Percentiles rank a stretch among this genome's conserved stretches.
phyloP scores from a whole-genome alignment of 2,797 vertebrate genomes.

The Pteropus rufus region DNA sequence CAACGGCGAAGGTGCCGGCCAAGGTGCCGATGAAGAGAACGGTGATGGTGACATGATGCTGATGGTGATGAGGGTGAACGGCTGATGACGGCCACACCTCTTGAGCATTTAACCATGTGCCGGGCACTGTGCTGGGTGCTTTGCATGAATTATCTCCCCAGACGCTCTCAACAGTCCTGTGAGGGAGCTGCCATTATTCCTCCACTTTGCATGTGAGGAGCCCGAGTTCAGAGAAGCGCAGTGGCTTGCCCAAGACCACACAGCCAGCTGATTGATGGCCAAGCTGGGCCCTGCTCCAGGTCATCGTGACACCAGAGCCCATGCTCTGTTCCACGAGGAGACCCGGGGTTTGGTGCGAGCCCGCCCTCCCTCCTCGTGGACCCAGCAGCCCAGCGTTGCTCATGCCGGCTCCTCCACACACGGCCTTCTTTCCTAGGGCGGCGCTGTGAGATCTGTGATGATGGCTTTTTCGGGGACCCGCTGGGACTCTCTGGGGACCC shows the following conservation, averaged over 20 bases:
- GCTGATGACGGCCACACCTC: fast-evolving
- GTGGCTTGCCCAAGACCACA: not conserved
- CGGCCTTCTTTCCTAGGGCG: conserved; percentile 81
- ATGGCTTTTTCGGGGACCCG: conserved; percentile 93
- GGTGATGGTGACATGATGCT: not conserved
- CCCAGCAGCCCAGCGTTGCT: fast-evolving
- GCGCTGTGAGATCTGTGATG: conserved; percentile 92
- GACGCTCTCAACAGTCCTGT: fast-evolving
- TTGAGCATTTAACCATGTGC: fast-evolving
- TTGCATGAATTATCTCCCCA: fast-evolving
- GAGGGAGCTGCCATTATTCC: not conserved
- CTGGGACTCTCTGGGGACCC: conserved; percentile 83
- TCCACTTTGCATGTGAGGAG: fast-evolving
- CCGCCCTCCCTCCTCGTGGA: fast-evolving
- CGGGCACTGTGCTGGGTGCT: not conserved
- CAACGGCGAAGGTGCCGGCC: fast-evolving
- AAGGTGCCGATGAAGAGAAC: not conserved
- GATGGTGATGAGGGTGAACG: not conserved
- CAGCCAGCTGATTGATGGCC: fast-evolving
- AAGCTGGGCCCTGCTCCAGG: not conserved
- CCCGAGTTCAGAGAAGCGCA: not conserved
- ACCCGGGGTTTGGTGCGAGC: fast-evolving
- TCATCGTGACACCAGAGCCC: not conserved
- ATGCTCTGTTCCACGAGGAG: fast-evolving
- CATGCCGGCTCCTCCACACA: not conserved